A percentile compares a stretch with the other conserved stretches of the same genome.
Conservation (phyloP, 2,888 invertebrate genomes). For the Stratiomys singularior region DNA sequence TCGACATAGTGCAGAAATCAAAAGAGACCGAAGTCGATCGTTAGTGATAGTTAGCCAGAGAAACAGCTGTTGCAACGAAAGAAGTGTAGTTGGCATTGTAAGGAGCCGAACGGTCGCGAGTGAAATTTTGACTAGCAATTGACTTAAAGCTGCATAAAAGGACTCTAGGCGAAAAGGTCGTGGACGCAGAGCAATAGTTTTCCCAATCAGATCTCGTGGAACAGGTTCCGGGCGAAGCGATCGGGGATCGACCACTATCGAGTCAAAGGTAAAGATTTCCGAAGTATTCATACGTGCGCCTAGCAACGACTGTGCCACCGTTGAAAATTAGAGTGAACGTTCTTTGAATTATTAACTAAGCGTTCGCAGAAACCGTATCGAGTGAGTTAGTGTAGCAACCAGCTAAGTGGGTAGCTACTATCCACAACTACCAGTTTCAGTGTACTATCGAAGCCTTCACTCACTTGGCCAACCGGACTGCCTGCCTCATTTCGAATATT, state of each 20-base stretch:
- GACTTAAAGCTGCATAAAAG: not conserved
- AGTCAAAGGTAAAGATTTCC: slow-evolving; percentile 1
- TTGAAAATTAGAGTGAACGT: slow-evolving; percentile 31
- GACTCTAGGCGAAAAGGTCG: not conserved
- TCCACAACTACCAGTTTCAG: not conserved
- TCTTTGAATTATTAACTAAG: slow-evolving; percentile 30
- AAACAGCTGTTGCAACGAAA: not conserved
- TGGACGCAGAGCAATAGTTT: not conserved
- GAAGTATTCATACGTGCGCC: not conserved
- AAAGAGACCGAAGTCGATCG: slow-evolving; percentile 19
- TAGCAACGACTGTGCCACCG: not conserved
- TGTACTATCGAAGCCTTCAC: slow-evolving; percentile 27
- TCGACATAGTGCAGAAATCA: slow-evolving; percentile 31
- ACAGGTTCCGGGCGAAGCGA: slow-evolving; percentile 30
- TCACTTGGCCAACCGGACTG: slow-evolving; percentile 1
- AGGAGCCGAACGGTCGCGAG: not conserved
- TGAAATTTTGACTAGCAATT: too few species aligned
- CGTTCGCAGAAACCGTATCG: slow-evolving; percentile 6
- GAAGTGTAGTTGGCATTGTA: not conserved
- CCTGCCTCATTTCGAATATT: slow-evolving; percentile 12
- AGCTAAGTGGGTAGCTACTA: too few species aligned
- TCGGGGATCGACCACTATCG: not conserved
- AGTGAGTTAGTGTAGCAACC: slow-evolving; percentile 21
- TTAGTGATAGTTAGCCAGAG: slow-evolving; percentile 14
- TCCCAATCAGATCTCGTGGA: not conserved